Percentiles rank a stretch among this genome's conserved stretches.
Evolutionary conservation across 2,888 invertebrate genomes (phyloP).

Genomic region (Ypsolopha scabrella): DNA sequence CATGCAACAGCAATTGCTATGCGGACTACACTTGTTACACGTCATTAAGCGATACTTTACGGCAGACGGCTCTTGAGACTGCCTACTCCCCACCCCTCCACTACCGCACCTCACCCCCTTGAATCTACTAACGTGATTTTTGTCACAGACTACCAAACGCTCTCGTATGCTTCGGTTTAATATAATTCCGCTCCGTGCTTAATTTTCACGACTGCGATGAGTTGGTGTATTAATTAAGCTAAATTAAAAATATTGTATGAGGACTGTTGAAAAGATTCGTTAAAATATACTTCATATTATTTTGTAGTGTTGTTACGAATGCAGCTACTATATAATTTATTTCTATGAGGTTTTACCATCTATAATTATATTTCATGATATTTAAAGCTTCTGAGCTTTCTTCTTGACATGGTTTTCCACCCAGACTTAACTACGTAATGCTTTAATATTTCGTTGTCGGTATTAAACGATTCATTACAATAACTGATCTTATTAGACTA

Average conservation of each 20-base stretch:
- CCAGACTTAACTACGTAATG: no score
- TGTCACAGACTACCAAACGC: conserved; percentile 43
- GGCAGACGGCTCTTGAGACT: conserved; percentile 69
- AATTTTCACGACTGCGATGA: conserved; percentile 31
- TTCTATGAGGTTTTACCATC: no score
- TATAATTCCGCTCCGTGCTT: conserved; percentile 40
- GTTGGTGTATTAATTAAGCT: conserved; percentile 50
- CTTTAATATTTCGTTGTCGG: no score
- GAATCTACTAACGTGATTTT: conserved; percentile 40
- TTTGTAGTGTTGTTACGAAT: not conserved
- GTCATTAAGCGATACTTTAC: conserved; percentile 71
- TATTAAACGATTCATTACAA: no score
- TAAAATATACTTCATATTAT: conserved; percentile 5
- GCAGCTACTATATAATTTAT: no score
- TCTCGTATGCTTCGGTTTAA: conserved; percentile 41
- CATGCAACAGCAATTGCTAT: conserved; percentile 31
- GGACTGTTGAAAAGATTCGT: conserved; percentile 4
- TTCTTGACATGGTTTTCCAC: no score
- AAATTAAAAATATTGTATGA: conserved; percentile 28
- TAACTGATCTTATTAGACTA: no score
- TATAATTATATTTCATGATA: no score
- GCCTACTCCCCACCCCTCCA: conserved; percentile 32
- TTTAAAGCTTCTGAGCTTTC: no score
- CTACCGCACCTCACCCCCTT: conserved; percentile 23
- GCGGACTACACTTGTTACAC: conserved; percentile 63